Conservation (phyloP, 2,888 invertebrate species). For the Ichneumon xanthorius region DNA sequence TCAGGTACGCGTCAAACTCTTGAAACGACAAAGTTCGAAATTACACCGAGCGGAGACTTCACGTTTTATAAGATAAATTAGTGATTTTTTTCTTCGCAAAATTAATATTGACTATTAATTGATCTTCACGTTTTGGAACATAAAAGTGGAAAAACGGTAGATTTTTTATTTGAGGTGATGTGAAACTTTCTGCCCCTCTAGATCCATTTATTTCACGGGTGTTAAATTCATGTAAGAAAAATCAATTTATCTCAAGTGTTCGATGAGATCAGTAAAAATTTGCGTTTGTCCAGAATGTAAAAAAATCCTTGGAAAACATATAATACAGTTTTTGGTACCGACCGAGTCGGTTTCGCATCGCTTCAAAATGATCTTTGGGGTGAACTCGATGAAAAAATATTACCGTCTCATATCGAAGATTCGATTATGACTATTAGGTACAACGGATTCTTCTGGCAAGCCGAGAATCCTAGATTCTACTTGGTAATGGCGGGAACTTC, state of each 20-base stretch:
- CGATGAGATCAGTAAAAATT: neutral
- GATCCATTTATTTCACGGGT: neutral
- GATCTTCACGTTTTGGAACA: neutral
- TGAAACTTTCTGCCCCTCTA: no score
- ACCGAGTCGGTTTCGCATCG: no score
- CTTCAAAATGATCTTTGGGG: neutral
- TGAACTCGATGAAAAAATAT: neutral
- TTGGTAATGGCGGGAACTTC: conserved; percentile 76
- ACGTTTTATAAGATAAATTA: no score
- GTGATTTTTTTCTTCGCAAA: neutral
- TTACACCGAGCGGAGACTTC: neutral
- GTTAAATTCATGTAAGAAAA: neutral
- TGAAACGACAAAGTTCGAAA: neutral
- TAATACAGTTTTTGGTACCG: no score
- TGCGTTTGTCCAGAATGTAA: neutral
- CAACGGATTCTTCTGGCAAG: conserved; percentile 65
- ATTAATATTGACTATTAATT: neutral
- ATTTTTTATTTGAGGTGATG: neutral
- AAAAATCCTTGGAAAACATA: no score
- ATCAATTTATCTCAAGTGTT: no score
- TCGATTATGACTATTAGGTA: conserved; percentile 14
- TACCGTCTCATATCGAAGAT: neutral
- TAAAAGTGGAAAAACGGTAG: neutral
- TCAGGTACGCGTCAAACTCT: conserved; percentile 73
- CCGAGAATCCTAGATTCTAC: conserved; percentile 73